phyloP scores from a whole-genome alignment of 1,140 invertebrate genomes.

The Cheumatopsyche charites region DNA sequence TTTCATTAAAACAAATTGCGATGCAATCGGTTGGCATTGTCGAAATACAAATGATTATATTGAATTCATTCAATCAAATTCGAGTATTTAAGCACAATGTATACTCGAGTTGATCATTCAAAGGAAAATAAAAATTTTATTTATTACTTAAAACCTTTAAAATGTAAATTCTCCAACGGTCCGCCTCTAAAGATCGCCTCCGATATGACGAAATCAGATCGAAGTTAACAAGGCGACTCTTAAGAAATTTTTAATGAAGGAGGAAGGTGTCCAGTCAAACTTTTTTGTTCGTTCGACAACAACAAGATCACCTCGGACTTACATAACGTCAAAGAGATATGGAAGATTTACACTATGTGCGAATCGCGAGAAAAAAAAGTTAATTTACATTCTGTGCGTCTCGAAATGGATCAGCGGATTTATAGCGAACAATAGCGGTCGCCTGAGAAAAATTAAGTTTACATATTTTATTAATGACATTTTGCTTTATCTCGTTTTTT shows the following conservation, averaged over 20 bases:
- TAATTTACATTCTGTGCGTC: conserved; percentile 9
- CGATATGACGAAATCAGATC: conserved; percentile 16
- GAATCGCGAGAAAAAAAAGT: neutral
- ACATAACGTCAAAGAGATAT: neutral
- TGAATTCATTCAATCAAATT: too few species aligned
- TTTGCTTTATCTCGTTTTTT: too few species aligned
- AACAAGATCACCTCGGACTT: conserved; percentile 11
- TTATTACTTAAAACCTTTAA: neutral
- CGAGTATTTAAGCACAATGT: too few species aligned
- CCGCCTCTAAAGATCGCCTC: neutral
- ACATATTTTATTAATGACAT: too few species aligned
- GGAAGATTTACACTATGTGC: conserved; percentile 12
- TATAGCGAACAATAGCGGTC: conserved; percentile 15
- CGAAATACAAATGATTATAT: too few species aligned
- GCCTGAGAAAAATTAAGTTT: too few species aligned
- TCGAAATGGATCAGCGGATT: conserved; percentile 20
- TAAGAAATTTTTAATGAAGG: conserved; percentile 8
- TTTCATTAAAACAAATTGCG: too few species aligned
- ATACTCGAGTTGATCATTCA: too few species aligned
- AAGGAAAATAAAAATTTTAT: too few species aligned
- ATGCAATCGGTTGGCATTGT: too few species aligned
- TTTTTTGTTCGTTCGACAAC: neutral
- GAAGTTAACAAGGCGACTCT: neutral
- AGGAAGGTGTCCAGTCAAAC: conserved; percentile 10
- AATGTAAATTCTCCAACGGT: neutral